Evolutionary conservation across 2,113 vertebrate species (phyloP).

Genomic region (Melospiza melodia): DNA sequence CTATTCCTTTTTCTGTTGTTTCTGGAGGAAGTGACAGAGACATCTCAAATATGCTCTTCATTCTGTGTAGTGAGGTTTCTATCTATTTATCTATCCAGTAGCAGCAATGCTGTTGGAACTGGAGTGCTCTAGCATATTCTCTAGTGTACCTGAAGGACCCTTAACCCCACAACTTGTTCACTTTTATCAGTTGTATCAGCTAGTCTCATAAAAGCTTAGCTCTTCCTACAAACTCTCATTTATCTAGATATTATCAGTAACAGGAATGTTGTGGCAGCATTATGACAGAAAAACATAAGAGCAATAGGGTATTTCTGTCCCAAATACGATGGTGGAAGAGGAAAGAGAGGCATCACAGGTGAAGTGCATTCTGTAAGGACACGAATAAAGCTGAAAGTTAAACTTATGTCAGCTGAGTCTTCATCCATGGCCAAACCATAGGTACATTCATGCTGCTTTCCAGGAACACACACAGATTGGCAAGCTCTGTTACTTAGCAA

Average conservation of each 20-base stretch:
- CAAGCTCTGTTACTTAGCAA: neutral
- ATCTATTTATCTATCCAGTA: neutral
- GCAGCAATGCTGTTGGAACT: neutral
- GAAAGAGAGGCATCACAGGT: neutral
- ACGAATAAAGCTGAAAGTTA: neutral
- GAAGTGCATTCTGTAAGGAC: neutral
- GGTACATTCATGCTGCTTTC: neutral
- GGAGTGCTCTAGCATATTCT: slow-evolving; percentile 23
- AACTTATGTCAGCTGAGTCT: neutral
- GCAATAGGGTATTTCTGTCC: neutral
- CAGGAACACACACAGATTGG: neutral
- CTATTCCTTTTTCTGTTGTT: neutral
- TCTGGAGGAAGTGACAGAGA: neutral
- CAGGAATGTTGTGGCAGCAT: neutral
- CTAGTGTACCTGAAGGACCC: neutral
- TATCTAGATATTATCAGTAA: neutral
- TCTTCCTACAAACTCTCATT: neutral
- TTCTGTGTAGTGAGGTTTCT: neutral
- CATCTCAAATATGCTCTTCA: neutral
- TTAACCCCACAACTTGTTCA: slow-evolving; percentile 37
- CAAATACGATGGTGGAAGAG: neutral
- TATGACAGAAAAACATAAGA: neutral
- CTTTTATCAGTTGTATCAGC: neutral
- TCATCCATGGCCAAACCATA: neutral
- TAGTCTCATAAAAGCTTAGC: slow-evolving; percentile 15